A percentile compares a stretch with the other conserved stretches of the same genome.
Evolutionary conservation across 2,888 invertebrate species (phyloP).

Genomic region (Lysandra coridon): DNA sequence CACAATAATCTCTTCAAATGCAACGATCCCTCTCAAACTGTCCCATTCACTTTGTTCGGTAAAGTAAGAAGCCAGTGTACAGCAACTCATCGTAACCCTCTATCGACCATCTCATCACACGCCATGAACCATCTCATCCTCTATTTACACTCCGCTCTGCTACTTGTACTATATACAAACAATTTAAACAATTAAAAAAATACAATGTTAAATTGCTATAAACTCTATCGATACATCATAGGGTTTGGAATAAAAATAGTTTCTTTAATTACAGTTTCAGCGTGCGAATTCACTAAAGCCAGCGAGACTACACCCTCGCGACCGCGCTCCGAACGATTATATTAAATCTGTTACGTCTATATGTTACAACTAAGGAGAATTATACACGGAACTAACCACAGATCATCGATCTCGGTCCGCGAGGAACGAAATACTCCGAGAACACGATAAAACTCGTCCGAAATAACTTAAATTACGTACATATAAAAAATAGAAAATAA

Average conservation of each 20-base stretch:
- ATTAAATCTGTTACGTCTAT: slow-evolving; percentile 44
- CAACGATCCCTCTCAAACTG: slow-evolving; percentile 45
- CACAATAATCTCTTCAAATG: slow-evolving; percentile 39
- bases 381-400: slow-evolving; percentile 52
- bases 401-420: slow-evolving; percentile 58
- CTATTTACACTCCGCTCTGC: slow-evolving; percentile 74
- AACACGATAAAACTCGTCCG: slow-evolving; percentile 64
- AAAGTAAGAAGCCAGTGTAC: slow-evolving; percentile 71
- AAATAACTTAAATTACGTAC: slow-evolving; percentile 74
- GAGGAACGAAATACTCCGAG: slow-evolving; percentile 47
- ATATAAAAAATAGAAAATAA: slow-evolving; percentile 68
- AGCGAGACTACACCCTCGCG: slow-evolving; percentile 51
- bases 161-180: slow-evolving; percentile 81
- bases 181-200: slow-evolving; percentile 72
- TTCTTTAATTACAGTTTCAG: slow-evolving; percentile 60
- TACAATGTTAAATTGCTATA: slow-evolving; percentile 75
- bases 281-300: slow-evolving; percentile 76
- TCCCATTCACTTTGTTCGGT: slow-evolving; percentile 68
- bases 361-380: slow-evolving; percentile 54
- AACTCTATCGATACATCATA: slow-evolving; percentile 68
- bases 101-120: neutral
- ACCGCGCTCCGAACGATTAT: slow-evolving; percentile 55
- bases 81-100: slow-evolving; percentile 56
- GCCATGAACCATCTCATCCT: slow-evolving; percentile 51
- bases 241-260: slow-evolving; percentile 75